Percentiles rank a stretch among this genome's conserved stretches.
phyloP scores from a whole-genome alignment of 1,140 invertebrate genomes.

The Vollenhovia emeryi region DNA sequence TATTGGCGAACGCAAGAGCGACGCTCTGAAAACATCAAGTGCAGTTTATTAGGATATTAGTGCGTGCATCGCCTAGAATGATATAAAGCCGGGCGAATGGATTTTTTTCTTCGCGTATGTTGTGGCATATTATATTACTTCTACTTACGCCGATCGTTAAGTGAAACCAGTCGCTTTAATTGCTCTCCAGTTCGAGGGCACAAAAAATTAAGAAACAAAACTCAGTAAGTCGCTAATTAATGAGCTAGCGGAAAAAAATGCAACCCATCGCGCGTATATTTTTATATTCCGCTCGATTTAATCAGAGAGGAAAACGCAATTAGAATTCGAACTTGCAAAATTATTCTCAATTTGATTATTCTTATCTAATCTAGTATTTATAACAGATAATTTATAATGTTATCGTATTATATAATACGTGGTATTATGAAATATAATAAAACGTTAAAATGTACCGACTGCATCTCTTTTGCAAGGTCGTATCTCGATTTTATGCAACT shows the following conservation, averaged over 20 bases:
- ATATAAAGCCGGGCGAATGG: background rate
- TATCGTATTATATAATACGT: background rate
- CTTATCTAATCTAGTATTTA: background rate
- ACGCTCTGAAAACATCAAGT: background rate
- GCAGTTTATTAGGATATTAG: constrained; percentile 20
- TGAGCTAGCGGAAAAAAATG: background rate
- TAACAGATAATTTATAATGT: background rate
- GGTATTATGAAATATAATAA: background rate
- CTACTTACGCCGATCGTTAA: constrained; percentile 13
- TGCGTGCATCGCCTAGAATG: background rate
- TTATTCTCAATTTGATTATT: background rate
- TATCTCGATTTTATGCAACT: too few relatives aligned
- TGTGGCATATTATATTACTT: background rate
- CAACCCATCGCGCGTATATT: background rate
- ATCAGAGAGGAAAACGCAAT: background rate
- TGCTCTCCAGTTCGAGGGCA: constrained; percentile 14
- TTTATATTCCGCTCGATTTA: background rate
- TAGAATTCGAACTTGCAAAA: background rate
- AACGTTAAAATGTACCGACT: too few relatives aligned
- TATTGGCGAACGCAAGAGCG: background rate
- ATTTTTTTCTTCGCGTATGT: background rate
- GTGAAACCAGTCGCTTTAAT: constrained; percentile 10
- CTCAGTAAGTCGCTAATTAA: background rate
- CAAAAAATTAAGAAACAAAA: constrained; percentile 13
- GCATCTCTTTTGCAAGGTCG: too few relatives aligned